Evolutionary conservation across 2,113 vertebrate species (phyloP).

Genomic region (Axis porcinus): DNA sequence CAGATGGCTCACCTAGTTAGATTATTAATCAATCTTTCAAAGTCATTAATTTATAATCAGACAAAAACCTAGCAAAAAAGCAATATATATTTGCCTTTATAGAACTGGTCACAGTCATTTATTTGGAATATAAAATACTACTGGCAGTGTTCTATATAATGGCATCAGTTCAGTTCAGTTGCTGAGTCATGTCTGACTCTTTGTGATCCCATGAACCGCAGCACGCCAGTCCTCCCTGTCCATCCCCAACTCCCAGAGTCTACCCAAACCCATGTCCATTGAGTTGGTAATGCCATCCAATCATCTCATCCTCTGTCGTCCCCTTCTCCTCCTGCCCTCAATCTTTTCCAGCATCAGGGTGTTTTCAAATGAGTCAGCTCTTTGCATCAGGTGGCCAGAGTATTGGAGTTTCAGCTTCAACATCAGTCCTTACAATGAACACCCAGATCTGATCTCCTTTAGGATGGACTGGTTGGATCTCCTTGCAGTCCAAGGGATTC

Average conservation of each 20-base stretch:
- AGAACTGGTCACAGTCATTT: background rate
- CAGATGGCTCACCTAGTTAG: background rate
- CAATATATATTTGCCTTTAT: background rate
- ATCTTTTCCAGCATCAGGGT: background rate
- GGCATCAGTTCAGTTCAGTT: background rate
- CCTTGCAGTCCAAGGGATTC: background rate
- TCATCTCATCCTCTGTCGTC: background rate
- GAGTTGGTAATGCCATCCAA: background rate
- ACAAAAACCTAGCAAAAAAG: background rate
- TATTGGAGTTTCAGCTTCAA: background rate
- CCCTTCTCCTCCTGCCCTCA: background rate
- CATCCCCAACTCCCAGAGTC: background rate
- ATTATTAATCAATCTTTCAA: background rate
- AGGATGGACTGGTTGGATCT: background rate
- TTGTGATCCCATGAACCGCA: background rate
- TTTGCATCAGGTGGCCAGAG: background rate
- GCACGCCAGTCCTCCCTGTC: background rate
- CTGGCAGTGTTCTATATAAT: background rate
- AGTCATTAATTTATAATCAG: conserved; percentile 9
- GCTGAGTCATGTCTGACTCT: background rate
- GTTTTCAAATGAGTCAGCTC: background rate
- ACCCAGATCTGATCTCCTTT: background rate
- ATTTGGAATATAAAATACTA: background rate
- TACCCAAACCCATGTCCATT: background rate
- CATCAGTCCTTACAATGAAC: background rate